Conservation (phyloP, 2,888 invertebrate genomes). For the Coenonympha arcania region DNA sequence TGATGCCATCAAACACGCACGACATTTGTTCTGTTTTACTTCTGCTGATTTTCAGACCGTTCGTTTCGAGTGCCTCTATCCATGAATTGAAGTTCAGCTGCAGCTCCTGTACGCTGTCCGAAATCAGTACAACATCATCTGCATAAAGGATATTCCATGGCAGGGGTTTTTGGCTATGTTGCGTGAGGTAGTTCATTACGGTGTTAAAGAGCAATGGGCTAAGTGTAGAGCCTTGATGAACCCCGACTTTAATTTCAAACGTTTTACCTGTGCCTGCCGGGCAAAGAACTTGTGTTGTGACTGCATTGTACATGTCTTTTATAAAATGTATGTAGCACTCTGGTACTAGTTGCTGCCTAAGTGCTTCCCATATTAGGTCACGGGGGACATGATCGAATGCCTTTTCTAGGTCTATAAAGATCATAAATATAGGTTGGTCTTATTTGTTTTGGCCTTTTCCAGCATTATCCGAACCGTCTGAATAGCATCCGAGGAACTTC, state of each 20-base stretch:
- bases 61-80: background rate
- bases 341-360: slow-evolving; percentile 15
- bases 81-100: background rate
- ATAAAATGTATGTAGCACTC: background rate
- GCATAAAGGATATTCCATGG: background rate
- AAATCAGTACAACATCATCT: background rate
- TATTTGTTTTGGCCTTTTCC: slow-evolving; percentile 16
- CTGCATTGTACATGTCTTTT: background rate
- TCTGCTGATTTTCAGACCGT: background rate
- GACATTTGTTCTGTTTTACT: background rate
- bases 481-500: background rate
- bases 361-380: slow-evolving; percentile 16
- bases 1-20: background rate
- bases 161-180: background rate
- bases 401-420: slow-evolving; percentile 22
- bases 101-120: background rate
- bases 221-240: too few relatives aligned
- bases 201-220: background rate
- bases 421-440: slow-evolving; percentile 19
- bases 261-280: background rate
- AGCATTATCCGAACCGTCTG: slow-evolving; percentile 1
- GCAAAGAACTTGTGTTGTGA: background rate
- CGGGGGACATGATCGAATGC: slow-evolving; percentile 22
- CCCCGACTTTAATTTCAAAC: slow-evolving; percentile 2
- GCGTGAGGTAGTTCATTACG: background rate